phyloP scores from a whole-genome alignment of 1,140 invertebrate genomes.

The Ooceraea biroi region DNA sequence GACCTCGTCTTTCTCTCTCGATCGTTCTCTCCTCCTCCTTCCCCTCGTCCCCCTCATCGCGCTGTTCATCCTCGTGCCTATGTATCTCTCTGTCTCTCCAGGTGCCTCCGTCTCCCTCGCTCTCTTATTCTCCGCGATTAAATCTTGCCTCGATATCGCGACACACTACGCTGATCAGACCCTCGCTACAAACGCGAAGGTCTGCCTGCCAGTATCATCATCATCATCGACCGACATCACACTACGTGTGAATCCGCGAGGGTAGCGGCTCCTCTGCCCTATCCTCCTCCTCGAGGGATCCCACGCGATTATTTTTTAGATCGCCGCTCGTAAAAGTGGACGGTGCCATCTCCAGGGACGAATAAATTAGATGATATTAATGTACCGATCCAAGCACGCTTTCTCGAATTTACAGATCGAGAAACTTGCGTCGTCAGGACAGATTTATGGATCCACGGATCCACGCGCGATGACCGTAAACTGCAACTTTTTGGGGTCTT shows the following conservation, averaged over 20 bases:
- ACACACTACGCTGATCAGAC: constrained; percentile 24
- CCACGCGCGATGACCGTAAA: too few relatives aligned
- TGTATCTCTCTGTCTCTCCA: constrained; percentile 15
- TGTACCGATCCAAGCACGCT: too few relatives aligned
- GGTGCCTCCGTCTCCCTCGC: constrained; percentile 5
- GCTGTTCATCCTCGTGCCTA: constrained; percentile 32
- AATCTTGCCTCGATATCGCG: constrained; percentile 44
- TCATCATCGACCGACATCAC: constrained; percentile 42
- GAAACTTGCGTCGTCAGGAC: too few relatives aligned
- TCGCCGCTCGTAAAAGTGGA: background rate
- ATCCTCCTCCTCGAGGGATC: constrained; percentile 11
- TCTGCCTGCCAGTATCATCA: constrained; percentile 24
- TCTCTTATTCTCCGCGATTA: constrained; percentile 20
- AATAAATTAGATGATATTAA: background rate
- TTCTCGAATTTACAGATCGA: too few relatives aligned
- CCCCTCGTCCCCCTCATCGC: background rate
- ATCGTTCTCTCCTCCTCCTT: background rate
- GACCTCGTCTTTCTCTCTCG: constrained; percentile 63
- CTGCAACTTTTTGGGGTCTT: too few relatives aligned
- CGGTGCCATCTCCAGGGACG: background rate
- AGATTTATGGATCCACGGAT: too few relatives aligned
- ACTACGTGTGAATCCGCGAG: constrained; percentile 49
- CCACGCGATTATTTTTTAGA: constrained; percentile 28
- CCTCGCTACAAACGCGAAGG: constrained; percentile 30
- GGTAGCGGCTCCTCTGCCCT: too few relatives aligned